A percentile compares a stretch with the other conserved stretches of the same genome.
Evolutionary conservation across 2,113 vertebrate species (phyloP).

Genomic region (Petaurus breviceps): DNA sequence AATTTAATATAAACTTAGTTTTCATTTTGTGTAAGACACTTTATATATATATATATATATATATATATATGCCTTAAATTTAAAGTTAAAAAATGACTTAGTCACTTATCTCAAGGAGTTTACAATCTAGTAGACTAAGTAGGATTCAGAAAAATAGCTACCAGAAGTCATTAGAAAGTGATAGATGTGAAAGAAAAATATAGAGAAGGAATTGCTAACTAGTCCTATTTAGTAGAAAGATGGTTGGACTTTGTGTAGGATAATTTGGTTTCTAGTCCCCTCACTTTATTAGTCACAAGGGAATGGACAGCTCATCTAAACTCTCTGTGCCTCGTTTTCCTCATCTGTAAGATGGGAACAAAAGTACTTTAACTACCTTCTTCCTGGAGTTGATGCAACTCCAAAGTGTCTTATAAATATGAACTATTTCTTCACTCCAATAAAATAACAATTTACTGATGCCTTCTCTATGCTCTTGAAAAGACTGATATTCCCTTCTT

Average conservation of each 20-base stretch:
- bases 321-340: not conserved
- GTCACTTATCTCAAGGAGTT: not conserved
- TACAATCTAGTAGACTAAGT: not conserved
- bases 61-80: not conserved
- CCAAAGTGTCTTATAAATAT: not conserved
- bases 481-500: constrained; percentile 62
- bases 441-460: constrained; percentile 67
- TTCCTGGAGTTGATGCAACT: not conserved
- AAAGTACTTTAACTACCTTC: not conserved
- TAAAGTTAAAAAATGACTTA: not conserved
- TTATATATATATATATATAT: no score
- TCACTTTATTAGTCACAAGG: not conserved
- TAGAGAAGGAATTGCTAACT: not conserved
- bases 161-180: not conserved
- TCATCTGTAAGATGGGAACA: not conserved
- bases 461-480: constrained; percentile 68
- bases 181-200: not conserved
- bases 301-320: not conserved
- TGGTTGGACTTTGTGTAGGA: not conserved
- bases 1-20: not conserved
- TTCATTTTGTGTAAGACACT: not conserved
- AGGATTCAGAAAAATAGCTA: not conserved
- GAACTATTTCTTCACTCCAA: constrained; percentile 63
- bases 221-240: not conserved
- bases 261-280: not conserved